phyloP scores from a whole-genome alignment of 2,888 invertebrate genomes.

The Phyllotreta cruciferae region DNA sequence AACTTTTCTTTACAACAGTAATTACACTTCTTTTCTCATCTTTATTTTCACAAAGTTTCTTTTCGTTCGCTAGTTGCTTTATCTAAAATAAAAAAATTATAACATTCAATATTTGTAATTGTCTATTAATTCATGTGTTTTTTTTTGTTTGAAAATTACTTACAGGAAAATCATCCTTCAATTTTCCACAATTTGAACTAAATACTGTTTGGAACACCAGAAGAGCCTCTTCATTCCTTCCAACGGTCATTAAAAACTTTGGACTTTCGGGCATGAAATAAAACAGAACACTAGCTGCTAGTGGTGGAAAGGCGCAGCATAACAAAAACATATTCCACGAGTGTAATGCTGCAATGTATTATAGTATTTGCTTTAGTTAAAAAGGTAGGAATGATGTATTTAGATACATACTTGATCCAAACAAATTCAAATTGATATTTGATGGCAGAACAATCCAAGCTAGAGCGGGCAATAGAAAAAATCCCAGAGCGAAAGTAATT shows the following conservation, averaged over 20 bases:
- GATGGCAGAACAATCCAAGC: slow-evolving; percentile 76
- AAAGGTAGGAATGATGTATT: not conserved
- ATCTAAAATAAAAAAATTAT: slow-evolving; percentile 53
- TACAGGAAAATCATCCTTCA: slow-evolving; percentile 71
- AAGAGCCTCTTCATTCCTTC: slow-evolving; percentile 71
- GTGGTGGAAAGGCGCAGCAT: slow-evolving; percentile 68
- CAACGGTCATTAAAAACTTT: slow-evolving; percentile 76
- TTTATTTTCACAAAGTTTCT: slow-evolving; percentile 29
- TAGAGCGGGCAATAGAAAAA: slow-evolving; percentile 68
- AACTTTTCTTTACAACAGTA: not conserved
- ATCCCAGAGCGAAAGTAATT: slow-evolving; percentile 68
- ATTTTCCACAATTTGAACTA: slow-evolving; percentile 68
- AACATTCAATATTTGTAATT: slow-evolving; percentile 1
- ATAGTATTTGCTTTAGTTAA: not conserved
- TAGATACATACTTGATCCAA: slow-evolving; percentile 36
- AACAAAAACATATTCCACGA: slow-evolving; percentile 70
- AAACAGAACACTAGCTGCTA: slow-evolving; percentile 68
- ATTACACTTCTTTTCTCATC: not conserved
- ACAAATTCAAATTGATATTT: slow-evolving; percentile 62
- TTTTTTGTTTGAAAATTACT: too few relatives aligned
- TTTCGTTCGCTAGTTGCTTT: slow-evolving; percentile 54
- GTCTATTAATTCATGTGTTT: too few relatives aligned
- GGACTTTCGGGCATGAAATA: slow-evolving; percentile 77
- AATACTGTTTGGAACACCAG: slow-evolving; percentile 70
- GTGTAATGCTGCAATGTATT: slow-evolving; percentile 60